Evolutionary conservation across 2,888 invertebrate genomes (phyloP).

Genomic region (Erebia aethiops): DNA sequence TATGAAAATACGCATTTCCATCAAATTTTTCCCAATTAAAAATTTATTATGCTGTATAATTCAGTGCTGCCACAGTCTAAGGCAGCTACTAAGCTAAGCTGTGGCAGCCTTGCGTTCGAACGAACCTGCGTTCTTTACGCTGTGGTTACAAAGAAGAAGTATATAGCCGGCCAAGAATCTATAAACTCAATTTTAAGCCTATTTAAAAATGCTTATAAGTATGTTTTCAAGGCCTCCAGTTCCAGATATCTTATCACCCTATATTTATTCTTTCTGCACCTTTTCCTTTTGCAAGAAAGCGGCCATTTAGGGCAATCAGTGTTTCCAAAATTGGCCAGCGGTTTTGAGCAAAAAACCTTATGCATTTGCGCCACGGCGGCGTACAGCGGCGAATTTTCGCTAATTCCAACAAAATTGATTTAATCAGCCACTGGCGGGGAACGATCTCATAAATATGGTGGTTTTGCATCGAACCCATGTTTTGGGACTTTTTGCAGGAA

Average conservation of each 20-base stretch:
- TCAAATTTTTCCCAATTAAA: no score
- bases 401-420: conserved; percentile 47
- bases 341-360: conserved; percentile 32
- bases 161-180: no score
- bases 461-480: conserved; percentile 28
- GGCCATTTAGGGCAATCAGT: conserved; percentile 38
- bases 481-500: conserved; percentile 28
- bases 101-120: no score
- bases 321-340: conserved; percentile 33
- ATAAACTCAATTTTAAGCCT: neutral
- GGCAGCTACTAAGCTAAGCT: no score
- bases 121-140: no score
- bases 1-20: no score
- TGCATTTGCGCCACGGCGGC: conserved; percentile 20
- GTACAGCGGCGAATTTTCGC: conserved; percentile 37
- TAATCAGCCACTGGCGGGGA: conserved; percentile 34
- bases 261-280: conserved; percentile 6
- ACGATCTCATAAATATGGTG: conserved; percentile 35
- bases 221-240: neutral
- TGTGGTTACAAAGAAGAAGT: no score
- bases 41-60: no score
- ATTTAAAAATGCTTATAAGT: no score
- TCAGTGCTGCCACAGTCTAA: no score
- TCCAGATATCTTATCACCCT: neutral
- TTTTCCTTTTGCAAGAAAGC: conserved; percentile 23